Evolutionary conservation across 2,113 vertebrate genomes (phyloP).

Genomic region (Perca fluviatilis): DNA sequence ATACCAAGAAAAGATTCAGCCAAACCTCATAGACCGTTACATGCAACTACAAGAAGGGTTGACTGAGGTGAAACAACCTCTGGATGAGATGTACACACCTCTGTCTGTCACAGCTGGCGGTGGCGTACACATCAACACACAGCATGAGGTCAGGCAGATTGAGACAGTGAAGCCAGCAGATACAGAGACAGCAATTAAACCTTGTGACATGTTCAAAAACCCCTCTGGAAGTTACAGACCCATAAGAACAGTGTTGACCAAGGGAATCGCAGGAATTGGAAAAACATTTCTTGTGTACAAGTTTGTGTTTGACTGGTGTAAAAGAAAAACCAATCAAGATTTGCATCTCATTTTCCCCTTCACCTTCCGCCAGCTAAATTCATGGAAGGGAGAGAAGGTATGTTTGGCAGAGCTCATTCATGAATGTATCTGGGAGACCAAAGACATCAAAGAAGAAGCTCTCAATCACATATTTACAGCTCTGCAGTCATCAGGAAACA

Average conservation of each 20-base stretch:
- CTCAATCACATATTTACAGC: no score
- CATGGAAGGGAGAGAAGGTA: constrained; percentile 6
- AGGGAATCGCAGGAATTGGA: constrained; percentile 52
- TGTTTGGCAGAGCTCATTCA: constrained; percentile 45
- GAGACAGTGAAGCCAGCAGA: constrained; percentile 5
- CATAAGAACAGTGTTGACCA: constrained; percentile 54
- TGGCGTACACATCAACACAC: background rate
- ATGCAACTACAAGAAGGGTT: no score
- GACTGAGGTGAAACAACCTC: background rate
- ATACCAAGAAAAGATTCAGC: no score
- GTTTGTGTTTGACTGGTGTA: constrained; percentile 49
- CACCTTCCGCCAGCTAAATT: constrained; percentile 49
- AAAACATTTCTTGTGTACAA: constrained; percentile 32
- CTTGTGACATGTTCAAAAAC: constrained; percentile 3
- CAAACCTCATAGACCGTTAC: no score
- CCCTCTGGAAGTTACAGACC: constrained; percentile 11
- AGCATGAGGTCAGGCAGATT: constrained; percentile 22
- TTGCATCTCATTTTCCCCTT: constrained; percentile 45
- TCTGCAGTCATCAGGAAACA: no score
- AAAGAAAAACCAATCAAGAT: constrained; percentile 30
- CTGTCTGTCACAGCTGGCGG: background rate
- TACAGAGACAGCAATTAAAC: constrained; percentile 9
- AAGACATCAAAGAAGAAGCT: no score
- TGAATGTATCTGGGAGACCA: constrained; percentile 16
- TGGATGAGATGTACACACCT: constrained; percentile 7